Evolutionary conservation across 2,113 vertebrate species (phyloP).

Genomic region (Polypterus bichir): DNA sequence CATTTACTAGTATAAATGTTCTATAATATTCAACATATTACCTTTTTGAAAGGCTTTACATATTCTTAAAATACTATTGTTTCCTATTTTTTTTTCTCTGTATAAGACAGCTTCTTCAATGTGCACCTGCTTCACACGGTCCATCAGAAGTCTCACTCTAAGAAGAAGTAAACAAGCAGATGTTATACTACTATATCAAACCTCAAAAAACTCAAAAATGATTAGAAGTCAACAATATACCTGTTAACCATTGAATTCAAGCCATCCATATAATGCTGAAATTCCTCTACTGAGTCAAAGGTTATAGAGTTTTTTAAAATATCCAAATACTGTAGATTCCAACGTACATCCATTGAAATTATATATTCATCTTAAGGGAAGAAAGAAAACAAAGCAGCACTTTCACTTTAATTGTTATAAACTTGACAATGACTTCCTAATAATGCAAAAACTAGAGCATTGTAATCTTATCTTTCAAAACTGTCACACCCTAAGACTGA

Average conservation of each 20-base stretch:
- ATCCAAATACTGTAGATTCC: constrained; percentile 89
- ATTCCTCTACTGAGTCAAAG: constrained; percentile 70
- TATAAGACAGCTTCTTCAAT: constrained; percentile 40
- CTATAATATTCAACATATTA: constrained; percentile 21
- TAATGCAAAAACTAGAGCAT: too few species aligned
- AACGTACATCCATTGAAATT: constrained; percentile 80
- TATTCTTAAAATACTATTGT: constrained; percentile 63
- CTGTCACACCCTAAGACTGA: too few species aligned
- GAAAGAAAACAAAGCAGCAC: not conserved
- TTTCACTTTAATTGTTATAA: not conserved
- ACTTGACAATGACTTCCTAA: too few species aligned
- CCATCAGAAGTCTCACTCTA: constrained; percentile 72
- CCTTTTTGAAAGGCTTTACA: constrained; percentile 87
- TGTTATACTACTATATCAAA: not conserved
- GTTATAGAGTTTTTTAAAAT: constrained; percentile 73
- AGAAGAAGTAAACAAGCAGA: not conserved
- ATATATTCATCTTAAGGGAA: constrained; percentile 67
- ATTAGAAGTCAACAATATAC: constrained; percentile 32
- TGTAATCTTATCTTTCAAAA: too few species aligned
- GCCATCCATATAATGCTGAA: constrained; percentile 63
- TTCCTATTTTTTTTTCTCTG: constrained; percentile 41
- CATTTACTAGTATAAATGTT: too few species aligned
- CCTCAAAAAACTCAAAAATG: not conserved
- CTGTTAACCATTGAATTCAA: constrained; percentile 78
- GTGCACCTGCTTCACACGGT: constrained; percentile 67